Conservation (phyloP, 2,113 vertebrate species). For the Jaculus jaculus region DNA sequence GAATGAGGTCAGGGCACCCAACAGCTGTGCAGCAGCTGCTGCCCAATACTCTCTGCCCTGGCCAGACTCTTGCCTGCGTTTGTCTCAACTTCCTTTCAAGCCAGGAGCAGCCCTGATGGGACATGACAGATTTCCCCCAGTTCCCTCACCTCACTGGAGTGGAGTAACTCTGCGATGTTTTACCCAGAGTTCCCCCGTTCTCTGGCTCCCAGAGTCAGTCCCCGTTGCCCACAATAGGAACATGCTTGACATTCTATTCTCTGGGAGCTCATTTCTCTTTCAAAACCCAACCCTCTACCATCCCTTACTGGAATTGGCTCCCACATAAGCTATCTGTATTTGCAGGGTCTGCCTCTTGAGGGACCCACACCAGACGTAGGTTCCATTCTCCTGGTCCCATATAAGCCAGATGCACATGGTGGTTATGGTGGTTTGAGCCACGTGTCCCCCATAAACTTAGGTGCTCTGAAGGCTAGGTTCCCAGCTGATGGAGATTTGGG, state of each 20-base stretch:
- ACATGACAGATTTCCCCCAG: not conserved
- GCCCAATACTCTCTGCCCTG: not conserved
- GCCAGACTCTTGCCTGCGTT: not conserved
- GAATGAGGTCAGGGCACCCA: not conserved
- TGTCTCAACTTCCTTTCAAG: not conserved
- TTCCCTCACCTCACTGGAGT: not conserved
- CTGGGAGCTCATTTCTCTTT: not conserved
- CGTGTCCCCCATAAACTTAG: too few relatives aligned
- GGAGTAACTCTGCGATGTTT: not conserved
- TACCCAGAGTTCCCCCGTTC: not conserved
- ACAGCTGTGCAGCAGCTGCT: not conserved
- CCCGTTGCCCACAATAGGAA: not conserved
- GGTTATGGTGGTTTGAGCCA: too few relatives aligned
- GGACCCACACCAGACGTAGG: too few relatives aligned
- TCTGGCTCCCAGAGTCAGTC: not conserved
- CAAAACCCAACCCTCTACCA: not conserved
- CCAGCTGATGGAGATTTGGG: too few relatives aligned
- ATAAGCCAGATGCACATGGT: too few relatives aligned
- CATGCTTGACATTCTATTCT: not conserved
- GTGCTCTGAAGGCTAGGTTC: too few relatives aligned
- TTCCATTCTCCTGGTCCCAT: too few relatives aligned
- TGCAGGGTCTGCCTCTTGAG: not conserved
- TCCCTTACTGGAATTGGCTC: not conserved
- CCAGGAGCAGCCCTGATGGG: not conserved
- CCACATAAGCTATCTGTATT: not conserved